Conservation (phyloP, 2,113 vertebrate genomes). For the Brevimyrus niger region DNA sequence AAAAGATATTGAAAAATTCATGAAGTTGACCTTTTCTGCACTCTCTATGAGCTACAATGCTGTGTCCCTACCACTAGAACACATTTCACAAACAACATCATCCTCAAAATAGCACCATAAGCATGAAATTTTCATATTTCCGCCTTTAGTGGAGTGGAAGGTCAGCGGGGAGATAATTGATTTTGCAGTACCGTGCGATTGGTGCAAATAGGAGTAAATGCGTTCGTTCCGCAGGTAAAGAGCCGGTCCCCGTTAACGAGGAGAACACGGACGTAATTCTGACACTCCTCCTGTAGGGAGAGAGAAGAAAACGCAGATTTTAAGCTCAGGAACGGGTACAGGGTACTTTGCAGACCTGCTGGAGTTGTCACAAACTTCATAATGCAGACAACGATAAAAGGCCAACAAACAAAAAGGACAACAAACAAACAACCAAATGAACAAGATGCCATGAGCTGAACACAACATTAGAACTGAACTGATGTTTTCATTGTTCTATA, state of each 20-base stretch:
- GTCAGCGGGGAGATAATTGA: neutral
- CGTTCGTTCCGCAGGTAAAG: constrained; percentile 89
- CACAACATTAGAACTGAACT: neutral
- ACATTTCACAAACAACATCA: neutral
- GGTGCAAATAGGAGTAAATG: constrained; percentile 81
- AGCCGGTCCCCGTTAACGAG: constrained; percentile 70
- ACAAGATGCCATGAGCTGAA: neutral
- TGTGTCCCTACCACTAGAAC: neutral
- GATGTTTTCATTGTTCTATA: neutral
- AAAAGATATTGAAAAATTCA: neutral
- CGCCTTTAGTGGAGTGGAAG: neutral
- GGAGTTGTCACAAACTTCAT: neutral
- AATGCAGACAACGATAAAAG: neutral
- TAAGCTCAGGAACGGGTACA: neutral
- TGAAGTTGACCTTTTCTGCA: neutral
- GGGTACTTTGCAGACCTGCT: no score
- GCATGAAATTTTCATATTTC: neutral
- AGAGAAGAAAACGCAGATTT: neutral
- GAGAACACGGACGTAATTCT: constrained; percentile 90
- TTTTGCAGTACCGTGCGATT: constrained; percentile 67
- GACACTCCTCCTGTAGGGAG: constrained; percentile 78
- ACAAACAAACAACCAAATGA: neutral
- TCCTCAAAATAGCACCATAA: neutral
- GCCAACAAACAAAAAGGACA: neutral
- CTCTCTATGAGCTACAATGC: neutral